Evolutionary conservation across 2,888 invertebrate species (phyloP).

Genomic region (Bombylius discolor): DNA sequence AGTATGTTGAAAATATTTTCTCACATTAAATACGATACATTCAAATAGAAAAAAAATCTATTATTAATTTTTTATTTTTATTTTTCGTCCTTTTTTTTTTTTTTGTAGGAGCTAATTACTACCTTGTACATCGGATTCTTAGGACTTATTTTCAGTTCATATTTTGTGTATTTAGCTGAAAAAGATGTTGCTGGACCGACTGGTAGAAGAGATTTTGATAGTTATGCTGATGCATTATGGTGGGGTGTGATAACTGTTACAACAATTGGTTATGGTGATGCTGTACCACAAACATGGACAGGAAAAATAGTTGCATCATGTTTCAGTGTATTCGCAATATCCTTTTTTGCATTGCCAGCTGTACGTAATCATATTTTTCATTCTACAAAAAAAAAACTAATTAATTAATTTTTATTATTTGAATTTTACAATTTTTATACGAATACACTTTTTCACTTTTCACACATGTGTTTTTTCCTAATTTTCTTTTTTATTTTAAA

Average conservation of each 20-base stretch:
- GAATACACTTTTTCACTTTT: no score
- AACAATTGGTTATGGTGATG: conserved; percentile 78
- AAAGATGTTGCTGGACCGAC: conserved; percentile 56
- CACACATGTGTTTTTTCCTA: no score
- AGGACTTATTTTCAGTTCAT: conserved; percentile 72
- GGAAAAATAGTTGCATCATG: conserved; percentile 75
- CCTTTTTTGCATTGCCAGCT: conserved; percentile 75
- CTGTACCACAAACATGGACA: conserved; percentile 76
- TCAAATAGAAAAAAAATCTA: background rate
- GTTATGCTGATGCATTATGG: conserved; percentile 77
- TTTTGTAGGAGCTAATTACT: conserved; percentile 59
- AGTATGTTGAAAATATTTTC: conserved; percentile 33
- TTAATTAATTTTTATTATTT: background rate
- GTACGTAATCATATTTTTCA: conserved; percentile 42
- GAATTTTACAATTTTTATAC: background rate
- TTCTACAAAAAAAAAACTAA: background rate
- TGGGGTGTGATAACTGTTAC: conserved; percentile 60
- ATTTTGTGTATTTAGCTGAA: conserved; percentile 72
- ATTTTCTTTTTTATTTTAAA: no score
- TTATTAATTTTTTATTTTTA: background rate
- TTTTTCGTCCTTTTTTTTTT: background rate
- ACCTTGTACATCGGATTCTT: conserved; percentile 74
- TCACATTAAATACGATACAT: background rate
- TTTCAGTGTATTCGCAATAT: conserved; percentile 76
- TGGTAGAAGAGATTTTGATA: conserved; percentile 51